Base-by-base conservation (phyloP, 2,888 invertebrate genomes). In the Chrysomela aeneicollis region DNA sequence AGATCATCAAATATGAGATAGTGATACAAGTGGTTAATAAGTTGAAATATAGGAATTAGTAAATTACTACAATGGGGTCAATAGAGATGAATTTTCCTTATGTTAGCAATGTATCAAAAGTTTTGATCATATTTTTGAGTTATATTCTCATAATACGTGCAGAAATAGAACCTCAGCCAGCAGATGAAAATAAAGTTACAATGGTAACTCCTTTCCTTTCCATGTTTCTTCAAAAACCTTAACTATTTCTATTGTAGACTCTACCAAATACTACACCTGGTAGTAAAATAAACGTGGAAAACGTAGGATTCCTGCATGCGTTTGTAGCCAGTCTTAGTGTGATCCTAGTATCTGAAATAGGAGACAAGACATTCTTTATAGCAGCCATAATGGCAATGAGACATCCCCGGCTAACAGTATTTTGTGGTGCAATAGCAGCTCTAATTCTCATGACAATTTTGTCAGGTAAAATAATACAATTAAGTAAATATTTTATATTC, bases 311-410 rank as follows among this genome's bases (percentile, higher is more conserved):
- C 82, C 84, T 94, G 77, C 95, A 97, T 84, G 98, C 94, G 10
- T 97, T 99, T 82, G 84, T 98, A 59, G 97, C 98, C 42, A 93
- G 98, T 0, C 86, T 98, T 66, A 97, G 97, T 53, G 96, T 99
- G 72, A 98, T 99, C 76, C 87, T 99, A 65, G 97, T 99, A 53
- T 98, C 98, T 0, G 99, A 99, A 84, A 85, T 99, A 64, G 98
- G 98, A 12, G 98, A 99, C 85, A 99, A 98, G 85, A 99, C 98
- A 9, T 99, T 99, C 86, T 99, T 99, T 85, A 99, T 99, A 77
- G 98, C 98, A 30, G 98, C 98, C 73, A 98, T 99, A 70, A 97
- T 99, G 98, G 97, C 99, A 1, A 98, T 99, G 98, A 90, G 95
- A 78, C 97, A 99, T 85, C 92, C 98, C 17, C 86, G 98, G 73